Conservation (phyloP, 2,113 vertebrate species). For the Peucedramus taeniatus region DNA sequence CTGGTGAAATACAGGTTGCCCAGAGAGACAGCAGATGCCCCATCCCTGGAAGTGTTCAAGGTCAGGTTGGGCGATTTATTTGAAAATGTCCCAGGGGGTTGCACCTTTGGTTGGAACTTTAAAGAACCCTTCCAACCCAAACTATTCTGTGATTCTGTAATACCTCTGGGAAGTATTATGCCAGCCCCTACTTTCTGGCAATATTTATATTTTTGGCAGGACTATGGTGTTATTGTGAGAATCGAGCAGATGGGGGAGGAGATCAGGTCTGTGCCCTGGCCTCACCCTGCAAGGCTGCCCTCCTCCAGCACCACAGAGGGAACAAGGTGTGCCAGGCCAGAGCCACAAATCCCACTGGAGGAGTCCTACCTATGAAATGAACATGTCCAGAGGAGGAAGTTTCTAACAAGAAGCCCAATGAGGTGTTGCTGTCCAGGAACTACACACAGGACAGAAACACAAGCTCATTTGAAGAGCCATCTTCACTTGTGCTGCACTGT, state of each 20-base stretch:
- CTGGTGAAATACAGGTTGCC: neutral
- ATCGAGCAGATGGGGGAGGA: accelerated
- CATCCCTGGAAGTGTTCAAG: neutral
- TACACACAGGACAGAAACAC: neutral
- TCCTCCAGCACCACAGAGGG: neutral
- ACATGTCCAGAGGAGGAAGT: neutral
- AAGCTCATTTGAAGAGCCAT: neutral
- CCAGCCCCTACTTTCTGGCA: neutral
- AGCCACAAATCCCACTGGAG: neutral
- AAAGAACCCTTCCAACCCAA: neutral
- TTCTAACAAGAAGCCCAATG: neutral
- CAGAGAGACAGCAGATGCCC: neutral
- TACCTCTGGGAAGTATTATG: neutral
- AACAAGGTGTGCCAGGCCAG: neutral
- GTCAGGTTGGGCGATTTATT: neutral
- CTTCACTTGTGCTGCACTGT: neutral
- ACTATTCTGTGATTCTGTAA: neutral
- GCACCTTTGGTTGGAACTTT: neutral
- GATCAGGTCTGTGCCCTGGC: neutral
- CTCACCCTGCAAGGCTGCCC: neutral
- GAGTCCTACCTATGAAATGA: neutral
- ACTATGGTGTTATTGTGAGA: neutral
- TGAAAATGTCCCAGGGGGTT: neutral
- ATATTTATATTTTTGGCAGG: neutral
- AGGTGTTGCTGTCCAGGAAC: neutral